Base-by-base conservation (phyloP, 2,113 vertebrate genomes). In the Silurus asotus region DNA sequence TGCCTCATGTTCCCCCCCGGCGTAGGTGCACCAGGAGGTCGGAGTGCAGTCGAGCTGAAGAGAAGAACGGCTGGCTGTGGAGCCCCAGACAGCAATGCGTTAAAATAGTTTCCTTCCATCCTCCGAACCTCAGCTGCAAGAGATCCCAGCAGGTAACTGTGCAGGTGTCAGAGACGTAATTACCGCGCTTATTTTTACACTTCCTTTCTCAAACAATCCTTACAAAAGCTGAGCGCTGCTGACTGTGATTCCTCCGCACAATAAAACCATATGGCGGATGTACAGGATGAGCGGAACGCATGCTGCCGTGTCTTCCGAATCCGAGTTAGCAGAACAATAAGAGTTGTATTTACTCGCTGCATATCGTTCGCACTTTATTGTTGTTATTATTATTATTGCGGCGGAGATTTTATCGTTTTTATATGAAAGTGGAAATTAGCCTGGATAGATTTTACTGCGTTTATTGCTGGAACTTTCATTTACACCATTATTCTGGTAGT, bases 61-160 rank as follows among this genome's bases (percentile, higher is more conserved):
- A 96, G 90, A 92, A 93, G n/a, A 95, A 96, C 82, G 96, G 96
- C 84, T 98, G 98, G 97, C 91, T 98, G 37, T 98, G 96, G 96
- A 98, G 97, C 92, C 96, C 96, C 2, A 87, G 70, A 56, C 94
- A 96, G 83, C 90, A 94, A 17, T 99, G 97, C 49, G 92, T 97
- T 90, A 92, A 94, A 82, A 88, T 99, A 77, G 84, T 95, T 23
- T 96, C 94, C 74, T 96, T 97, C 88, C 88, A 92, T 28, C 98
- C 97, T 48, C 92, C 94, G 76, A 98, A 97, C 76, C 97, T 98
- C 93, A 97, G 97, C 91, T 95, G 96, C 76, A 95, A 91, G 89
- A 95, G 93, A 90, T 91, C 90, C 10, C 87, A 92, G 89, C 91
- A 93, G 94, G 94, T 95, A 91, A 85, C 58, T 67, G 62, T 25